Percentiles rank a stretch among this genome's conserved stretches.
Conservation (phyloP, 2,797 vertebrate species). For the Cetoscarus ocellatus region DNA sequence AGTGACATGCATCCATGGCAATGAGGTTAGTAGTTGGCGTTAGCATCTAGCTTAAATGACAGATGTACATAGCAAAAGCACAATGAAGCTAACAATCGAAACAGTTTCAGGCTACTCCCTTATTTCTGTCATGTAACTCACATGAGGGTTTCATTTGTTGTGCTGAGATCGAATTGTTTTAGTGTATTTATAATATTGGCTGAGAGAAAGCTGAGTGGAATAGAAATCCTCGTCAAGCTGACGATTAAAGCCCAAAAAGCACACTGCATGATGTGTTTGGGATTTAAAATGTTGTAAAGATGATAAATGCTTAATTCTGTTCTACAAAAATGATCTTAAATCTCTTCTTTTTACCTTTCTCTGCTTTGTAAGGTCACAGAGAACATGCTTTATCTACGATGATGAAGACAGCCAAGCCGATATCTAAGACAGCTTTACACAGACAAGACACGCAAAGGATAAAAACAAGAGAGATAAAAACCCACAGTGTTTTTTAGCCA, state of each 20-base stretch:
- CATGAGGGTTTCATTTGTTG: slow-evolving; percentile 1
- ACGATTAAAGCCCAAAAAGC: slow-evolving; percentile 16
- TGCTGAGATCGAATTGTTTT: neutral
- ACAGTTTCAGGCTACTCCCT: slow-evolving; percentile 14
- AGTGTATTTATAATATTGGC: neutral
- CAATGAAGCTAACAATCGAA: slow-evolving; percentile 34
- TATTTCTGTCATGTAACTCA: slow-evolving; percentile 7
- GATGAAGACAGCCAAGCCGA: slow-evolving; percentile 75
- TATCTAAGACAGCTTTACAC: slow-evolving; percentile 55
- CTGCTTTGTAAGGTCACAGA: slow-evolving; percentile 41
- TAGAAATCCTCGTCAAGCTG: slow-evolving; percentile 19
- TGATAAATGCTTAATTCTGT: neutral
- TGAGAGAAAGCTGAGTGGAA: slow-evolving; percentile 21
- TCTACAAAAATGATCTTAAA: neutral
- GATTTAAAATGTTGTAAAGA: neutral
- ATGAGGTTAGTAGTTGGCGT: neutral
- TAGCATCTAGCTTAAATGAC: neutral
- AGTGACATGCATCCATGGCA: slow-evolving; percentile 53
- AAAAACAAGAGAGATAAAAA: slow-evolving; percentile 54
- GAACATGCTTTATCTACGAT: slow-evolving; percentile 72
- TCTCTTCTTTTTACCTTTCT: slow-evolving; percentile 10
- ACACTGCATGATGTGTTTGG: slow-evolving; percentile 2
- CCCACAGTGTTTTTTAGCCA: slow-evolving; percentile 49
- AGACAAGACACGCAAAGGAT: slow-evolving; percentile 59
- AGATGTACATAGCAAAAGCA: slow-evolving; percentile 46